Base-by-base conservation (phyloP, 2,113 vertebrate genomes). In the Pomatostomus ruficeps region DNA sequence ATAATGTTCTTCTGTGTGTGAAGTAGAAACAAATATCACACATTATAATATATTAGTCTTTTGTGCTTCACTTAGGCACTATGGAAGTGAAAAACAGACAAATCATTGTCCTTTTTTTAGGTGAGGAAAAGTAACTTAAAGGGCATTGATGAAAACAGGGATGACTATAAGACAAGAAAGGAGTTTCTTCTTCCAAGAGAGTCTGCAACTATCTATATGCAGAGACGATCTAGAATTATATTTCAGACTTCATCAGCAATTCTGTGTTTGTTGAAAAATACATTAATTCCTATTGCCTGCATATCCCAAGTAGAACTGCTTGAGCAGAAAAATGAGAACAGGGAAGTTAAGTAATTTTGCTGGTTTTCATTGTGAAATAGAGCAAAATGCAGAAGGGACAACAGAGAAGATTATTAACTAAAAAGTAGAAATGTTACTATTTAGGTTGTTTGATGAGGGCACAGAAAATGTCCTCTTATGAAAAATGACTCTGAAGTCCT, bases 11-110 rank as follows among this genome's bases (percentile, higher is more conserved):
- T 46, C 57, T 92, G 29, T 45, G n/a, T 76, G 81, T 78, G 66
- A 95, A 85, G 62, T 38, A 88, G 91, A 95, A 96, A 95, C 65
- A 92, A 96, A 48, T 84, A 89, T 82, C 31, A 65, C 65, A 61
- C 19, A 75, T 40, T 54, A 59, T 36, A 80, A 76, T 78, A 71
- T 52, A 85, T 57, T 75, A 74, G 45, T 82, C 58, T 89, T 93
- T 70, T 89, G 84, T 79, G 63, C 20, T 91, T 85, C n/a, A 28
- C 66, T 88, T 94, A 83, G 59, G 28, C 48, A 59, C 19, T 48
- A 15, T 82, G 55, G 55, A 94, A 95, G 35, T 72, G 45, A 68
- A 85, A 94, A 80, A 87, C 57, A 94, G 83, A 84, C 42, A 85
- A 87, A 85, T 24, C 62, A 79, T 75, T 82, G 84, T 87, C 70